A percentile compares a stretch with the other conserved stretches of the same genome.
These are phyloP conservation scores for Tragelaphus strepsiceros DNA, from an alignment of 2,113 vertebrate genomes.

Conservation along the genomic window DNA sequence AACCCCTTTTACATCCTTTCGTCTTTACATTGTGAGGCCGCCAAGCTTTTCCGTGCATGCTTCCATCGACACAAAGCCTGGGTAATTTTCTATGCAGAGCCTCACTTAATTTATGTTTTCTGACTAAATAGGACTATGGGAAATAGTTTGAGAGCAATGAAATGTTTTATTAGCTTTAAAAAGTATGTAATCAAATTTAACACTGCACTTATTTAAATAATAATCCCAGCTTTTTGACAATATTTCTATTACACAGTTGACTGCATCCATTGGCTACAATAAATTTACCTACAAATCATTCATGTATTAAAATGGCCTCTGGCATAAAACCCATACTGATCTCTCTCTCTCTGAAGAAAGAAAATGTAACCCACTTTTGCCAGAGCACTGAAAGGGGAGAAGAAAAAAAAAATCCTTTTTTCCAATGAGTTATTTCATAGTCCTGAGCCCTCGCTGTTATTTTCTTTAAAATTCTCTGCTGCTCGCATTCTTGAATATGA, in stretches of 20 bases:
- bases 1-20: not conserved
- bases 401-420: not conserved
- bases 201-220: slow-evolving; percentile 76
- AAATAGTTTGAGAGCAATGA: slow-evolving; percentile 70
- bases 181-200: slow-evolving; percentile 74
- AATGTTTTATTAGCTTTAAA: slow-evolving; percentile 70
- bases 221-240: slow-evolving; percentile 69
- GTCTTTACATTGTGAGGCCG: slow-evolving; percentile 9
- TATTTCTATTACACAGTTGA: slow-evolving; percentile 75
- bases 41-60: not conserved
- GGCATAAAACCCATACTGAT: slow-evolving; percentile 59
- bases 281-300: slow-evolving; percentile 76
- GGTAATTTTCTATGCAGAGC: slow-evolving; percentile 58
- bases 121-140: slow-evolving; percentile 57
- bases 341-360: slow-evolving; percentile 49
- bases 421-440: slow-evolving; percentile 29
- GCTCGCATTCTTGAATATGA: slow-evolving; percentile 36
- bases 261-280: slow-evolving; percentile 73
- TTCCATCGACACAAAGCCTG: slow-evolving; percentile 44
- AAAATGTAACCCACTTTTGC: slow-evolving; percentile 22
- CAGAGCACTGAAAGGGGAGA: not conserved
- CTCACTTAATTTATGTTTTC: slow-evolving; percentile 62
- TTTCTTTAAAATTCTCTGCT: slow-evolving; percentile 43
- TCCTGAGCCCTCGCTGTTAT: slow-evolving; percentile 24
- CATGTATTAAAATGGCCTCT: slow-evolving; percentile 66